phyloP scores from a whole-genome alignment of 2,888 invertebrate genomes.

The Ashinkailepas kermadecensis region DNA sequence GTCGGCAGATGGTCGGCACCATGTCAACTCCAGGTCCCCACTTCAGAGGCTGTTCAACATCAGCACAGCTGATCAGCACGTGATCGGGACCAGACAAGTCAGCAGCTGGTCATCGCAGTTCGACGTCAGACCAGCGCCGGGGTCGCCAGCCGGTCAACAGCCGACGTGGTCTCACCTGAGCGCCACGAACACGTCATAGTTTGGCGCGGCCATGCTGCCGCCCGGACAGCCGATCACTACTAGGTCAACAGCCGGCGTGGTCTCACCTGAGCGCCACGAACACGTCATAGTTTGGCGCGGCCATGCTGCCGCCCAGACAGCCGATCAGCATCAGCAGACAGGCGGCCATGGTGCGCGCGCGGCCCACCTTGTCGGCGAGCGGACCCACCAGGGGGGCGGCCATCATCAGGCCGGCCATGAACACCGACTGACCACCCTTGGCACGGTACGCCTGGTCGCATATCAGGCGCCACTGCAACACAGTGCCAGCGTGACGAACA shows the following conservation, averaged over 20 bases:
- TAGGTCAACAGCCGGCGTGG: neutral
- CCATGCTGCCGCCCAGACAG: conserved; percentile 15
- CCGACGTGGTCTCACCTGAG: neutral
- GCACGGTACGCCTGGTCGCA: conserved; percentile 7
- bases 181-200: neutral
- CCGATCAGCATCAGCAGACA: neutral
- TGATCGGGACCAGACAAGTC: too few species aligned
- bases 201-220: conserved; percentile 13
- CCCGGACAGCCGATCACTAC: neutral
- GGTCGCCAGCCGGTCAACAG: too few species aligned
- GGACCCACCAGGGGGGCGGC: neutral
- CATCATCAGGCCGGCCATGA: conserved; percentile 10
- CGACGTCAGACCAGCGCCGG: too few species aligned
- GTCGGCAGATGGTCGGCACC: too few species aligned
- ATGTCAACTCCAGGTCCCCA: too few species aligned
- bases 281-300: neutral
- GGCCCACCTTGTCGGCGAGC: neutral
- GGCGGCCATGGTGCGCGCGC: neutral
- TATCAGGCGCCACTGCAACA: neutral
- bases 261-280: neutral
- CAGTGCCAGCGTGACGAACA: neutral
- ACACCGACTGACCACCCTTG: neutral
- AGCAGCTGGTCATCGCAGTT: too few species aligned
- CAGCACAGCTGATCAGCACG: too few species aligned
- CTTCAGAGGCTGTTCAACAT: too few species aligned